Base-by-base conservation (phyloP, 2,888 invertebrate species). In the Dione vanillae region DNA sequence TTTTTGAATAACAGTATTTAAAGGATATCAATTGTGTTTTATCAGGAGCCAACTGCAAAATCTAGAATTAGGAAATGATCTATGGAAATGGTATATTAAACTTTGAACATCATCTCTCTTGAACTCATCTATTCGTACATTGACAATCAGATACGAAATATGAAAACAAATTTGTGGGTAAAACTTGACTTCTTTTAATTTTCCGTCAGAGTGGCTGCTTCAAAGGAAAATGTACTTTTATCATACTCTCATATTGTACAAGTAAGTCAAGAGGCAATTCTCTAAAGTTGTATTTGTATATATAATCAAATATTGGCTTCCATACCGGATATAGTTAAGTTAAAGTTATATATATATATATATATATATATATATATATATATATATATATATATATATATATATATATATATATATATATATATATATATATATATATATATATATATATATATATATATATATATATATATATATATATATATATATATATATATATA, bases 181-280 rank as follows among this genome's bases (percentile, higher is more conserved):
- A 45, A 35, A 45, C 27, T 56, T 67, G 73, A 67, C 66, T 70
- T 69, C 70, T 74, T 75, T 76, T 76, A 77, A 78, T 78, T 78
- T 78, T 71, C 73, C 78, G 73, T 73, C 61, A 69, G 72, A 75
- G 61, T 68, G 71, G 71, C 67, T 51, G 65, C 67, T 43, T 61
- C 61, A 66, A 52, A 61, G 45, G 45, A 45, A 61, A 47, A 61
- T 27, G 35, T 61, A 61, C 61, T 45, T 61, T 61, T 61, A 61
- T 61, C 43, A 43, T 43, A 70, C 51, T 56, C 19, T 59, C 40
- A 51, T 51, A 51, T 27, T 41, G 56, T n/a, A n/a, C n/a, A n/a
- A n/a, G n/a, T 61, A 61, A 61, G 27, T 35, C 27, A 27, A 16
- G 27, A n/a, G 49, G 59, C 59, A 43, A 51, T 67, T 67, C 58